These are phyloP conservation scores for Trichosurus vulpecula DNA, from an alignment of 2,797 vertebrate species.

Conservation along the genomic window DNA sequence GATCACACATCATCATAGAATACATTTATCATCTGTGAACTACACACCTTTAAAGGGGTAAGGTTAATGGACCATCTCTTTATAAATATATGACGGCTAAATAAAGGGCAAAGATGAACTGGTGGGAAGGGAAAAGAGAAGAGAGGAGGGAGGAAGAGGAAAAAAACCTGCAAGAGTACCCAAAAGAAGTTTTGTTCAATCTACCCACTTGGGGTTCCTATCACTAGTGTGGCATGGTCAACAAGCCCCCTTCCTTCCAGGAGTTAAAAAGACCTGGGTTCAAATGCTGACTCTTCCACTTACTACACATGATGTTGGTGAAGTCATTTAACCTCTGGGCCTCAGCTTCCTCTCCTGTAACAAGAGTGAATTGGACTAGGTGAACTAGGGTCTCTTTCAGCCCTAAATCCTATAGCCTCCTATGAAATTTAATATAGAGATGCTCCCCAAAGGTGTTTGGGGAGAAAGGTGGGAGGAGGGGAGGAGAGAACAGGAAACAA, in stretches of 20 bases:
- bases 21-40: conserved; percentile 60
- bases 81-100: conserved; percentile 39
- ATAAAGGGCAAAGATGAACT: conserved; percentile 17
- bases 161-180: not conserved
- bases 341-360: not conserved
- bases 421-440: not conserved
- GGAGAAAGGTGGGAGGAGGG: not conserved
- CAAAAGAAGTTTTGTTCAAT: not conserved
- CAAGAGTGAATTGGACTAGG: not conserved
- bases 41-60: conserved; percentile 45
- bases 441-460: not conserved
- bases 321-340: not conserved
- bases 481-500: not conserved
- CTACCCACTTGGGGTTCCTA: not conserved
- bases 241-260: not conserved
- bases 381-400: not conserved
- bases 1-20: conserved; percentile 57
- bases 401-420: not conserved
- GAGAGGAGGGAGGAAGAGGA: not conserved
- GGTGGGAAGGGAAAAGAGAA: not conserved
- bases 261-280: conserved; percentile 23
- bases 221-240: not conserved
- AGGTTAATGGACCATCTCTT: conserved; percentile 65
- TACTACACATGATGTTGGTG: not conserved
- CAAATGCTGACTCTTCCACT: not conserved